phyloP scores from a whole-genome alignment of 2,113 vertebrate species.

The Chionis minor region DNA sequence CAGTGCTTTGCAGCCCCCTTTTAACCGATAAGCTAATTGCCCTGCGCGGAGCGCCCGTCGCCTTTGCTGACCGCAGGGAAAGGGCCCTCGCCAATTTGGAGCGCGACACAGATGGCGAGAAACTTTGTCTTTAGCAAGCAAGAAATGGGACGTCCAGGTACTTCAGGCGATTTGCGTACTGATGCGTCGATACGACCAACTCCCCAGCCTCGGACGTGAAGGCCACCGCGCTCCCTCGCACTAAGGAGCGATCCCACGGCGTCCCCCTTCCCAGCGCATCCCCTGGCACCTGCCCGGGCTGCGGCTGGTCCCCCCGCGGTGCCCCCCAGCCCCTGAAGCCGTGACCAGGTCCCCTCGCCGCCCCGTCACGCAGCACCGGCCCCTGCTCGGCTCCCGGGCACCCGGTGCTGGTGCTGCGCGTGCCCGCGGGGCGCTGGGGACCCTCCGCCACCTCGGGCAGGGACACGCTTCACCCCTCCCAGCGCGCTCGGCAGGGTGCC shows the following conservation, averaged over 20 bases:
- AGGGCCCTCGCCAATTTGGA: not conserved
- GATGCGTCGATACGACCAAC: not conserved
- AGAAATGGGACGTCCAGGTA: not conserved
- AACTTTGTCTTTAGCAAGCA: not conserved
- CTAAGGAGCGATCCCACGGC: not conserved
- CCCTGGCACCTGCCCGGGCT: not conserved
- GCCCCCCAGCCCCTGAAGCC: not conserved
- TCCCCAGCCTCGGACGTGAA: not conserved
- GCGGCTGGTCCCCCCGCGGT: not conserved
- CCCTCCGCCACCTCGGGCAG: not conserved
- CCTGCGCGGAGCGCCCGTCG: not conserved
- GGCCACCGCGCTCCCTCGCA: not conserved
- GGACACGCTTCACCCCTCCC: not conserved
- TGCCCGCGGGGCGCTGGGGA: not conserved
- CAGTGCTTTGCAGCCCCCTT: not conserved
- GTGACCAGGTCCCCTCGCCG: too few relatives aligned
- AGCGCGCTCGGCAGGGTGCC: not conserved
- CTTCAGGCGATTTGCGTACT: not conserved
- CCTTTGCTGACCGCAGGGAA: not conserved
- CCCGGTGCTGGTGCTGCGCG: accelerated
- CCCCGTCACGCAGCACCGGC: not conserved
- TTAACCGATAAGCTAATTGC: not conserved
- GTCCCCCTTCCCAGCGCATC: not conserved
- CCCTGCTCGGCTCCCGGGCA: not conserved
- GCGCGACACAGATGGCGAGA: not conserved